These are phyloP conservation scores for Phyto melanocephala DNA, from an alignment of 2,888 invertebrate genomes.

Conservation along the genomic window DNA sequence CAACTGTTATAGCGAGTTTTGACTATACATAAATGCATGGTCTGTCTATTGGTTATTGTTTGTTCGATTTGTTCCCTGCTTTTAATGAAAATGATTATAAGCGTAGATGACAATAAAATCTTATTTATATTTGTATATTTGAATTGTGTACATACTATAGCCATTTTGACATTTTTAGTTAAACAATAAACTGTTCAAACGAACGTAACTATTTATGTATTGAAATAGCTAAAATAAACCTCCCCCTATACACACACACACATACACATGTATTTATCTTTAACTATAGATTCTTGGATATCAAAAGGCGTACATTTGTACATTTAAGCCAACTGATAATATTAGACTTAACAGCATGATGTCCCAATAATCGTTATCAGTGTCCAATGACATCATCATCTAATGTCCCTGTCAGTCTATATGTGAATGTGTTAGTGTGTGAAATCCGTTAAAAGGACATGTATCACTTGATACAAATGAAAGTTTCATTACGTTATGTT, in stretches of 20 bases:
- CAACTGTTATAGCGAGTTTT: too few species aligned
- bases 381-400: not conserved
- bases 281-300: not conserved
- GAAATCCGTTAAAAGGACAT: not conserved
- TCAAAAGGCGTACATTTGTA: not conserved
- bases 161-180: slow-evolving; percentile 3
- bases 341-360: slow-evolving; percentile 12
- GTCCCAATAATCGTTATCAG: slow-evolving; percentile 27
- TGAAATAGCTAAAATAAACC: not conserved
- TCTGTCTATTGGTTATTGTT: not conserved
- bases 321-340: not conserved
- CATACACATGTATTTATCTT: too few species aligned
- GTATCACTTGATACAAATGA: slow-evolving; percentile 4
- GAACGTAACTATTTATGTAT: not conserved
- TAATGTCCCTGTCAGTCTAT: not conserved
- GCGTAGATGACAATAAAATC: slow-evolving; percentile 7
- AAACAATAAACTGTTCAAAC: not conserved
- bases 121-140: not conserved
- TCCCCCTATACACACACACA: slow-evolving; percentile 19
- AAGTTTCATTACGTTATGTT: slow-evolving; percentile 25
- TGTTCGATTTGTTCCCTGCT: not conserved
- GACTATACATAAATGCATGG: not conserved
- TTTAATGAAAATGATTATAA: slow-evolving; percentile 45
- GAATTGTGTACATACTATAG: not conserved
- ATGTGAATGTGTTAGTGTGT: not conserved